These are phyloP conservation scores for Griposia aprilina DNA, from an alignment of 2,888 invertebrate species.

Conservation along the genomic window DNA sequence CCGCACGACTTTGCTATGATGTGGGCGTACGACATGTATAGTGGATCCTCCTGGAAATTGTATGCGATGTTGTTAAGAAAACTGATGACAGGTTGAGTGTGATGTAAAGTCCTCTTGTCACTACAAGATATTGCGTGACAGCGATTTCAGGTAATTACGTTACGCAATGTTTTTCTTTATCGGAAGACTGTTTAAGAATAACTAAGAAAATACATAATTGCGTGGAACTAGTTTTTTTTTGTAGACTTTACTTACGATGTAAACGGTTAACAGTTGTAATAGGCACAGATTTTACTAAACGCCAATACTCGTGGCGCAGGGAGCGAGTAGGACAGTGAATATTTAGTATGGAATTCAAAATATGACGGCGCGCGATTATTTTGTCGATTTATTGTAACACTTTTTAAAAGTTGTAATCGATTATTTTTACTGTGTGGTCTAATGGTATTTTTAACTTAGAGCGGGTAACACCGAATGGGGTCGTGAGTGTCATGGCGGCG, in stretches of 20 bases:
- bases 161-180: neutral
- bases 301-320: neutral
- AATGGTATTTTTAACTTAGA: too few relatives aligned
- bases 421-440: too few relatives aligned
- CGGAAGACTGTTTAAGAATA: neutral
- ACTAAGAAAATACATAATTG: neutral
- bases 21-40: conserved; percentile 99
- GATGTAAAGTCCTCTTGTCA: neutral
- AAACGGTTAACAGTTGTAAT: neutral
- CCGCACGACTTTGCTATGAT: conserved; percentile 99
- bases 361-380: too few relatives aligned
- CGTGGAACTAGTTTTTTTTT: neutral
- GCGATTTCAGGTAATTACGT: neutral
- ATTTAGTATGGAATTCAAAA: too few relatives aligned
- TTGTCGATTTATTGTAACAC: too few relatives aligned
- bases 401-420: too few relatives aligned
- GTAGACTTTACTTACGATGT: neutral
- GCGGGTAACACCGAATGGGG: too few relatives aligned
- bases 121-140: neutral
- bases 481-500: too few relatives aligned
- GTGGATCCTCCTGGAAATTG: conserved; percentile 93
- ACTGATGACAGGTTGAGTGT: neutral
- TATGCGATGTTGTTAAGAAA: neutral
- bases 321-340: neutral
- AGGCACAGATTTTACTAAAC: neutral